Base-by-base conservation (phyloP, 2,888 invertebrate genomes). In the Crocallis elinguaria region DNA sequence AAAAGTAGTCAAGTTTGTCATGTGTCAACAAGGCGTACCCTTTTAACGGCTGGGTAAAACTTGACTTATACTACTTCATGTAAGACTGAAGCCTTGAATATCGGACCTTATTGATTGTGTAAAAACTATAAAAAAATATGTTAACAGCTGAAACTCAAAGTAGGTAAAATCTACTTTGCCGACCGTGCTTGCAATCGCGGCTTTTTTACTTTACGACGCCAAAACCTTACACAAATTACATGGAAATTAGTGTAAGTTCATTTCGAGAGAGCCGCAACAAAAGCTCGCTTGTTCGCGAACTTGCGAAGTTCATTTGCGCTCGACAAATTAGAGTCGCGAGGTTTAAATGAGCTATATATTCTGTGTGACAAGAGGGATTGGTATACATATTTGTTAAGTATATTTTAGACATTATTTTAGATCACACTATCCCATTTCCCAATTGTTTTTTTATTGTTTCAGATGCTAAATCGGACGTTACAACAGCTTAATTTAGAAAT, bases 381-480 rank as follows among this genome's bases (percentile, higher is more conserved):
- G 23, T 23, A 23, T 6, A 23, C n/a, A n/a, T n/a, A n/a, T n/a
- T n/a, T n/a, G n/a, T n/a, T n/a, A n/a, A n/a, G n/a, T n/a, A 19
- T 19, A 3, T 6, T 19, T 19, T 4, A 19, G 3, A 4, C 19
- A 6, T 19, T 19, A 6, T 19, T 19, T 19, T 4, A 19, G 19
- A 19, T 19, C 19, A n/a, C n/a, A n/a, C n/a, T n/a, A 19, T 19
- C 3, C 3, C 19, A 4, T 3, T 4, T 5, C 2, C 12, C 11
- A 29, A 29, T 1, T 12, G 2, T 14, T 14, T 41, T 62, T 54
- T 62, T 51, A 62, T 88, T 86, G 84, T 90, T 90, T 51, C 88
- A 91, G 90, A 90, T 91, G 90, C 83, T 86, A 71, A 82, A 82
- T 74, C 90, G 90, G 88, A 91, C 90, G 89, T 91, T 90, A 62